These are phyloP conservation scores for Pilophorus perplexus DNA, from an alignment of 2,888 invertebrate species.

Conservation along the genomic window DNA sequence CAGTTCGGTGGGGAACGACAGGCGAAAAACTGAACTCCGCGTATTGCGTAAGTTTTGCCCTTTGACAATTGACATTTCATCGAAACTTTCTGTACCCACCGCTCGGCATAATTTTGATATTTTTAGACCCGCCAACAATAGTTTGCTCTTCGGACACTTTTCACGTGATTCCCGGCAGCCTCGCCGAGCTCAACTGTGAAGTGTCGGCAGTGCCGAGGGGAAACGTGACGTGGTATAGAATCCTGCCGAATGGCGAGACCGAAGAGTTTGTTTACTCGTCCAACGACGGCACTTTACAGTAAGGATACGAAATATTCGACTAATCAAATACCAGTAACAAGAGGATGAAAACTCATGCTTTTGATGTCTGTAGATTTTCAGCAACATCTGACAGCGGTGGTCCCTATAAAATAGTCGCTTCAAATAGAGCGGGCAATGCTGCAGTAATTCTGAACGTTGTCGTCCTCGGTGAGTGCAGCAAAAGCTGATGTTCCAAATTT, in stretches of 20 bases:
- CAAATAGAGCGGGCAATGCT: constrained; percentile 58
- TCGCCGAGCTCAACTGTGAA: constrained; percentile 47
- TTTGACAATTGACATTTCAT: too few relatives aligned
- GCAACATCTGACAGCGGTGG: constrained; percentile 53
- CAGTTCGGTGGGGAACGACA: constrained; percentile 51
- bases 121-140: constrained; percentile 30
- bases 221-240: constrained; percentile 53
- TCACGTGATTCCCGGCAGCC: constrained; percentile 41
- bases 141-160: background rate
- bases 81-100: too few relatives aligned
- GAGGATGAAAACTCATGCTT: background rate
- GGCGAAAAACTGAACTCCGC: constrained; percentile 38
- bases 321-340: background rate
- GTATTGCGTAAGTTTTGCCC: constrained; percentile 41
- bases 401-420: constrained; percentile 61
- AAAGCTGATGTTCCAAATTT: too few relatives aligned
- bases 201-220: constrained; percentile 52
- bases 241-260: too few relatives aligned
- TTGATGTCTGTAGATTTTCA: constrained; percentile 4
- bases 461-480: constrained; percentile 34
- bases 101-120: too few relatives aligned
- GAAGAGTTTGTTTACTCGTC: constrained; percentile 10
- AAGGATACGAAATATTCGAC: constrained; percentile 6
- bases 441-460: constrained; percentile 53
- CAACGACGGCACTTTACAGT: constrained; percentile 19